phyloP scores from a whole-genome alignment of 2,113 vertebrate genomes.

The Cyprinodon brontotheroides region DNA sequence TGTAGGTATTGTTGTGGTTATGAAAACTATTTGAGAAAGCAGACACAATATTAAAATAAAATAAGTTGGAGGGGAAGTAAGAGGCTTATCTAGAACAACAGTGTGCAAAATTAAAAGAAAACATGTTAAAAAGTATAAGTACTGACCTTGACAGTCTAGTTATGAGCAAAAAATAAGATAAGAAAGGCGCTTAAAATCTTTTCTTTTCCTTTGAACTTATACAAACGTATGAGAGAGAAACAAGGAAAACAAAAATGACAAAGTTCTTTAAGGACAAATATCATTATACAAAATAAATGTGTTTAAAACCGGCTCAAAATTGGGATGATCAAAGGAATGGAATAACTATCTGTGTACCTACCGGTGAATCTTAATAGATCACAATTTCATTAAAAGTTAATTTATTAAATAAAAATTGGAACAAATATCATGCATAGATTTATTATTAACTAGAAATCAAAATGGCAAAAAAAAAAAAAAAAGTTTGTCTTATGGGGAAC shows the following conservation, averaged over 20 bases:
- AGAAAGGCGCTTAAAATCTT: constrained; percentile 79
- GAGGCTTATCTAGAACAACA: neutral
- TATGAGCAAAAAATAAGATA: constrained; percentile 76
- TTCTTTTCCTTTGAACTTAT: constrained; percentile 2
- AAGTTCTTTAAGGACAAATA: neutral
- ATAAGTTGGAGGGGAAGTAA: neutral
- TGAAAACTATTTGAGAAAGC: neutral
- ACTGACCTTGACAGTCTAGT: constrained; percentile 90
- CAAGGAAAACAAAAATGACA: constrained; percentile 14
- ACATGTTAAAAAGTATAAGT: constrained; percentile 77
- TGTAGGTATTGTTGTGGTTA: neutral
- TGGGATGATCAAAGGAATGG: neutral
- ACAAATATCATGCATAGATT: neutral
- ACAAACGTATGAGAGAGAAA: neutral
- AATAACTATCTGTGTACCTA: neutral
- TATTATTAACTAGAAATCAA: neutral
- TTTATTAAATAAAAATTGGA: neutral
- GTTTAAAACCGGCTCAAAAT: neutral
- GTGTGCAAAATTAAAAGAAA: neutral
- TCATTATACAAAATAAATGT: neutral
- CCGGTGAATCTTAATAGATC: neutral
- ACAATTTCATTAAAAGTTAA: neutral
- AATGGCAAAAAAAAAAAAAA: neutral
- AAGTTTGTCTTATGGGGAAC: neutral
- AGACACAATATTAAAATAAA: neutral